phyloP scores from a whole-genome alignment of 2,797 vertebrate species.

The Chanos chanos region DNA sequence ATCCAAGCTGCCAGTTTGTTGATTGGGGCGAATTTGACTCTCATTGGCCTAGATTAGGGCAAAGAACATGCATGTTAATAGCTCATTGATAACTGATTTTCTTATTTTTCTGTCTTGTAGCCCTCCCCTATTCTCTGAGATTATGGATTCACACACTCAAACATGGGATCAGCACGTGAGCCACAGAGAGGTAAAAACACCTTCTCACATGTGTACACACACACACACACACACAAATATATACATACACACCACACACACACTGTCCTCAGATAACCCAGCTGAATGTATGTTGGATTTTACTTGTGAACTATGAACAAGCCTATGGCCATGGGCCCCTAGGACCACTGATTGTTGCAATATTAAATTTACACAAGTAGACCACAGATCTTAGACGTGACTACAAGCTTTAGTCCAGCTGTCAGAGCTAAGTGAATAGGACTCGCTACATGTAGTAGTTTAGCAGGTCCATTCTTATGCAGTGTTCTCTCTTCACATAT shows the following conservation, averaged over 20 bases:
- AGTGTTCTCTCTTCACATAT: not conserved
- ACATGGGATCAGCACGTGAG: constrained; percentile 29
- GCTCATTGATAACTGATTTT: not conserved
- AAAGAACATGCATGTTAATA: not conserved
- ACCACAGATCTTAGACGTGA: too few species aligned
- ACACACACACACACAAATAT: not conserved
- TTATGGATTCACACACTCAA: constrained; percentile 35
- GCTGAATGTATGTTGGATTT: too few species aligned
- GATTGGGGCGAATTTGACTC: too few species aligned
- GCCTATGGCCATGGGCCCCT: too few species aligned
- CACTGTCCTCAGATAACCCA: too few species aligned
- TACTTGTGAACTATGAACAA: too few species aligned
- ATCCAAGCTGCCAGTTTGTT: too few species aligned
- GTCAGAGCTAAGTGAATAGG: too few species aligned
- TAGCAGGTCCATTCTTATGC: not conserved
- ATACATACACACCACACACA: not conserved
- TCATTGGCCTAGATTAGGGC: constrained; percentile 5
- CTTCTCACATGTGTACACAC: not conserved
- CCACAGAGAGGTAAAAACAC: constrained; percentile 41
- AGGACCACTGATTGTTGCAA: too few species aligned
- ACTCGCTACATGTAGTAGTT: too few species aligned
- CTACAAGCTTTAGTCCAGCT: too few species aligned
- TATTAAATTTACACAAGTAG: too few species aligned
- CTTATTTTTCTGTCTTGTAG: constrained; percentile 41
- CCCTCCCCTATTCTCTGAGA: constrained; percentile 32